Evolutionary conservation across 2,888 invertebrate species (phyloP), one percentile per base, ranked within the genome.

Genomic region (Piscicola geometra): DNA sequence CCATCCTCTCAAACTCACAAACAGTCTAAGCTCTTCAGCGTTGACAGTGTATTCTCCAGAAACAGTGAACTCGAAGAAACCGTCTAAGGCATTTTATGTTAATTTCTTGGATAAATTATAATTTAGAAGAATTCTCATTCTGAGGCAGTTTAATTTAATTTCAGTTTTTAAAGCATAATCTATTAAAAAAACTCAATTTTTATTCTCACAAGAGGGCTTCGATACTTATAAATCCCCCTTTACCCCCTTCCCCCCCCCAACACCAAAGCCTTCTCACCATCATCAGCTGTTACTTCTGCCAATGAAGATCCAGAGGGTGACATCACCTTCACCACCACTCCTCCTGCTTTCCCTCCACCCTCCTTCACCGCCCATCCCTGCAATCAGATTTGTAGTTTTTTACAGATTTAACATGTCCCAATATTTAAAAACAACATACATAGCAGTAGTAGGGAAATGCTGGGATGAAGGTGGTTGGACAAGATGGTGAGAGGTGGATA

Each of bases 11-110:
- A n/a, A 25, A 56, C 60, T 56, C 60, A 56, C 60, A 56, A 56
- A 56, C 3, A 56, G 25, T 56, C 60, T 18, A 18, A 56, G 60
- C n/a, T 56, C 60, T 56, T 56, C 60, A 56, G 60, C 60, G 25
- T 56, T 56, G 15, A 56, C n/a, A 3, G 60, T 56, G 60, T 56
- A 56, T 15, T 5, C n/a, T 18, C 60, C 60, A 15, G 60, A 25
- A 3, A 56, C n/a, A 5, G 21, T 25, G n/a, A 56, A 56, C 25
- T 56, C n/a, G 25, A 56, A 56, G n/a, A 56, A 56, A n/a, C 60
- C 60, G 21, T 56, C 60, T n/a, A n/a, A n/a, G n/a, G n/a, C n/a
- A n/a, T n/a, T n/a, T n/a, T n/a, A n/a, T n/a, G n/a, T n/a, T n/a
- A n/a, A n/a, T n/a, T n/a, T n/a, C n/a, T n/a, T 56, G 60, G 25